A percentile compares a stretch with the other conserved stretches of the same genome.
phyloP scores from a whole-genome alignment of 1,140 invertebrate genomes.

The Carposina sasakii region DNA sequence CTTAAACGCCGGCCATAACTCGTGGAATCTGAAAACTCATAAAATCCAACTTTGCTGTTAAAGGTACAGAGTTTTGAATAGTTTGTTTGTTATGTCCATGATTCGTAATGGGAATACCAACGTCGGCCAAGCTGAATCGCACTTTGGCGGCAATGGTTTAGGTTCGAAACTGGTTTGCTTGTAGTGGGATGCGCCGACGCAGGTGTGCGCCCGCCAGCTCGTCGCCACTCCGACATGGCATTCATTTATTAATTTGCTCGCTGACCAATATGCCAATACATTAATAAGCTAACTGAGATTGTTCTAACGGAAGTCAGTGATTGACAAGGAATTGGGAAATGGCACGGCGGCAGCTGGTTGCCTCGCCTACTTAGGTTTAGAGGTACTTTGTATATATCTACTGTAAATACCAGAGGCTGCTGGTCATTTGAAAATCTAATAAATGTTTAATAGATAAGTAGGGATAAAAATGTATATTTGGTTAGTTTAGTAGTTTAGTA shows the following conservation, averaged over 20 bases:
- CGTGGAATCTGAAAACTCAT: constrained; percentile 47
- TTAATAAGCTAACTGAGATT: too few species aligned
- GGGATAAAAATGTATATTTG: too few species aligned
- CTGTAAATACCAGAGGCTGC: too few species aligned
- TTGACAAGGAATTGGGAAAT: too few species aligned
- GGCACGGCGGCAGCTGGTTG: too few species aligned
- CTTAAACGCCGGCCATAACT: constrained; percentile 29
- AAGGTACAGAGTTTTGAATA: constrained; percentile 66
- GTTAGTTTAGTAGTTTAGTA: too few species aligned
- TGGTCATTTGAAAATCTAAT: too few species aligned
- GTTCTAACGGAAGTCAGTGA: too few species aligned
- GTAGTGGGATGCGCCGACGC: constrained; percentile 52
- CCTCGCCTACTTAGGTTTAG: too few species aligned
- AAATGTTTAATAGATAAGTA: too few species aligned
- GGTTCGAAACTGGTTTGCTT: constrained; percentile 25
- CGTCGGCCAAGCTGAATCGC: constrained; percentile 6
- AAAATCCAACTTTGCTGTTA: constrained; percentile 59
- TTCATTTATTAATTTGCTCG: constrained; percentile 70
- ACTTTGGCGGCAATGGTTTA: not conserved
- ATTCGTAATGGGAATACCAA: constrained; percentile 60
- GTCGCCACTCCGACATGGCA: constrained; percentile 67
- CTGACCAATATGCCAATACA: too few species aligned
- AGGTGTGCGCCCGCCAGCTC: constrained; percentile 65
- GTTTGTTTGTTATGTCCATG: constrained; percentile 67
- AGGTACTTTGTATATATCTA: too few species aligned